A percentile compares a stretch with the other conserved stretches of the same genome.
phyloP scores from a whole-genome alignment of 2,888 invertebrate genomes.

The Scaptomyza polygonia region DNA sequence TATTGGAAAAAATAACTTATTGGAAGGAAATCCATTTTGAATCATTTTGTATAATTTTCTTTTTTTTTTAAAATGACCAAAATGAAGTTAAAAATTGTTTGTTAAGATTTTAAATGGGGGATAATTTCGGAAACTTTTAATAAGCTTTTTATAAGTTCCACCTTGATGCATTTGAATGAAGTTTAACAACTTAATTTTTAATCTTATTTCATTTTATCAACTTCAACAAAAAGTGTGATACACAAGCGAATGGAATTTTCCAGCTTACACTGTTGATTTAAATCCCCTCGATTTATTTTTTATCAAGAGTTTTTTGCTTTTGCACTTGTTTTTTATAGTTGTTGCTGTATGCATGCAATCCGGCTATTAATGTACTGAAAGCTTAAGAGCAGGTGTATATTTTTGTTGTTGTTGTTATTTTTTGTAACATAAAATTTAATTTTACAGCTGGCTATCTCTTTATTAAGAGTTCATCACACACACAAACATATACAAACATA shows the following conservation, averaged over 20 bases:
- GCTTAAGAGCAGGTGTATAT: slow-evolving; percentile 45
- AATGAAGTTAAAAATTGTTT: too few species aligned
- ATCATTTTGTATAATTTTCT: background rate
- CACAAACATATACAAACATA: too few species aligned
- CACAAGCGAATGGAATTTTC: slow-evolving; percentile 6
- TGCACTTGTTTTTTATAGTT: slow-evolving; percentile 26
- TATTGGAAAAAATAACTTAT: too few species aligned
- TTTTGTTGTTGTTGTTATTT: background rate
- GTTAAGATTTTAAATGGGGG: too few species aligned
- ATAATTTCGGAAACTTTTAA: too few species aligned
- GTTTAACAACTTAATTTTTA: background rate
- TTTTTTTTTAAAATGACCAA: too few species aligned
- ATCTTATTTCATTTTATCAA: background rate
- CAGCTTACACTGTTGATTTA: slow-evolving; percentile 5
- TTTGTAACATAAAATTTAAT: slow-evolving; percentile 68
- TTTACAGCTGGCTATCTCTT: slow-evolving; percentile 65
- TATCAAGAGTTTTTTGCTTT: slow-evolving; percentile 18
- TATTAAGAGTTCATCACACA: slow-evolving; percentile 56
- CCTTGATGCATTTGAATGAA: too few species aligned
- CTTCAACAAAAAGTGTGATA: background rate
- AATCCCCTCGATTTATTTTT: background rate
- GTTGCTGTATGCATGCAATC: slow-evolving; percentile 25
- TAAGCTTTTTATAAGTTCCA: too few species aligned
- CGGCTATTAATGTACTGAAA: slow-evolving; percentile 56
- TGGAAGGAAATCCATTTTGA: too few species aligned